Evolutionary conservation across 2,888 invertebrate species (phyloP), one percentile per base, ranked within the genome.

Genomic region (Anoncus sp.): DNA sequence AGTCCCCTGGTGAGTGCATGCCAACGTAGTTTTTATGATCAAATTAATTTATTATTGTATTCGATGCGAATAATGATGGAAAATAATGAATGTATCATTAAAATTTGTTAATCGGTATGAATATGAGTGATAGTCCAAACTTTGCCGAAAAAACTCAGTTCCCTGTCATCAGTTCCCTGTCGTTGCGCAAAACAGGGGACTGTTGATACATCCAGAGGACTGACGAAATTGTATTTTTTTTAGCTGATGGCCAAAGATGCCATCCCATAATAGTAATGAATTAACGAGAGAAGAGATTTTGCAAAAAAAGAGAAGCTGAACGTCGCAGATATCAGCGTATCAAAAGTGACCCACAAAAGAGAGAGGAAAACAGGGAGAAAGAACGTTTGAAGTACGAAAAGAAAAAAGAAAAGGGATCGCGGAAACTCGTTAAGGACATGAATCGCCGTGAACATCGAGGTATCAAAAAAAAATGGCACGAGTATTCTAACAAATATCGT

Each of bases 341-440:
- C 49, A 62, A 75, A 75, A 75, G 69, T 45, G 70, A 75, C 35
- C 70, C 75, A 20, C 35, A 62, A 45, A 71, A 75, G 20, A 47
- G 62, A 55, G 75, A 62, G 59, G 53, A 75, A 47, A 31, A 35
- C 18, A 71, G 47, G 60, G 69, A 55, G 38, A 69, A 69, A 45
- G 57, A 75, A 35, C 31, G 51, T 20, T 59, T 60, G 55, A 31
- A 31, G 31, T 31, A 75, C 43, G 38, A 65, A 27, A 75, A 49
- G 47, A 75, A 75, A n/a, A 75, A 71, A 51, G 75, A 75, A 75
- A 75, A 70, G 45, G 70, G 31, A 31, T 31, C 31, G 31, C 31
- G 75, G 47, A 70, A 75, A 51, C 22, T 71, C 24, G 75, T 71
- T 22, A 51, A 75, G 43, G 57, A 53, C 43, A 75, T 75, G 62